phyloP scores from a whole-genome alignment of 2,888 invertebrate genomes.

The Lysandra bellargus region DNA sequence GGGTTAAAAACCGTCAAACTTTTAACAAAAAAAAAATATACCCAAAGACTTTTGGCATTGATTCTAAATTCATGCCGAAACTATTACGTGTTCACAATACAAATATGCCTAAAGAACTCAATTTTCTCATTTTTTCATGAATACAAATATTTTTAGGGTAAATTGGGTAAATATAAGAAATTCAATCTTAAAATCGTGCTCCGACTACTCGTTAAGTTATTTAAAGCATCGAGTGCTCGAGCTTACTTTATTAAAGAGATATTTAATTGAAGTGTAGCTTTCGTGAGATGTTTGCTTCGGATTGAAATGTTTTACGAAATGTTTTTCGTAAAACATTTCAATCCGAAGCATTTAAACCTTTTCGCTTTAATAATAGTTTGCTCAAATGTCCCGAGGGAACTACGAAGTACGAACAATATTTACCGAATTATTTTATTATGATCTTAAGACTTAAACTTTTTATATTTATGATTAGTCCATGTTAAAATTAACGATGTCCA shows the following conservation, averaged over 20 bases:
- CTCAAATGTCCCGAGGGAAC: background rate
- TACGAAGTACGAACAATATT: background rate
- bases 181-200: slow-evolving; percentile 15
- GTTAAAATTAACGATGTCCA: too few relatives aligned
- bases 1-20: background rate
- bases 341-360: background rate
- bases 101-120: background rate
- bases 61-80: background rate
- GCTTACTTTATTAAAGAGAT: slow-evolving; percentile 29
- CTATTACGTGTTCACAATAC: background rate
- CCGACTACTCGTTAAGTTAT: slow-evolving; percentile 19
- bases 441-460: background rate
- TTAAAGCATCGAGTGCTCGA: background rate
- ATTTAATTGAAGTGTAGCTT: slow-evolving; percentile 29
- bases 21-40: background rate
- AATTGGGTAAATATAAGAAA: background rate
- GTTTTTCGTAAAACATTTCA: too few relatives aligned
- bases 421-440: background rate
- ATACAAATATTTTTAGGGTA: background rate
- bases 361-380: slow-evolving; percentile 5
- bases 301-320: slow-evolving; percentile 24
- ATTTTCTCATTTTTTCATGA: slow-evolving; percentile 7
- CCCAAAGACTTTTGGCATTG: background rate
- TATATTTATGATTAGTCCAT: background rate
- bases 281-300: slow-evolving; percentile 19